Conservation (phyloP, 2,888 invertebrate species). For the Caenorhabditis virilis region DNA sequence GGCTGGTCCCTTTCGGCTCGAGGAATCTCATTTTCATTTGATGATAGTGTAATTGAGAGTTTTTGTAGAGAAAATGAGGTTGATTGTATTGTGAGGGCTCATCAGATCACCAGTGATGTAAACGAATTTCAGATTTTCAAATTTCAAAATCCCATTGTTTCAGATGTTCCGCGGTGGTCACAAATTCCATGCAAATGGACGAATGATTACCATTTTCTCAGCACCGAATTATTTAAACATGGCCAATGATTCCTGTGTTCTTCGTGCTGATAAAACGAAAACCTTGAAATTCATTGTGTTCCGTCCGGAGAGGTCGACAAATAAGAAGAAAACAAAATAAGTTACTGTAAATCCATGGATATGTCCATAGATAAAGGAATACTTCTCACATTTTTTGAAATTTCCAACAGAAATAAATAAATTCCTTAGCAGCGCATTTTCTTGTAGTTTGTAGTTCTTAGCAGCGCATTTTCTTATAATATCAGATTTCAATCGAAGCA, state of each 20-base stretch:
- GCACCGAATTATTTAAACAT: constrained; percentile 59
- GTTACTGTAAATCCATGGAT: neutral
- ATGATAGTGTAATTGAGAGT: constrained; percentile 72
- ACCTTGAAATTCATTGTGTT: constrained; percentile 19
- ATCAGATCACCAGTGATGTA: constrained; percentile 70
- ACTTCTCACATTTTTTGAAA: too few relatives aligned
- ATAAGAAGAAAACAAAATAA: neutral
- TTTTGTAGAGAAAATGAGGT: constrained; percentile 72
- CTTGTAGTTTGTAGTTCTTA: neutral
- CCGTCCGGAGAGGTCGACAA: constrained; percentile 8
- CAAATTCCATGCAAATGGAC: constrained; percentile 46
- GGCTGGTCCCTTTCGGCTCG: constrained; percentile 64
- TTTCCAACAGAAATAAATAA: too few relatives aligned
- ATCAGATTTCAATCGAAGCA: too few relatives aligned
- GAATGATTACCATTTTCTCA: constrained; percentile 56
- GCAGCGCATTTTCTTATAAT: too few relatives aligned
- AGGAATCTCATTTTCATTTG: constrained; percentile 74
- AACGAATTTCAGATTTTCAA: neutral
- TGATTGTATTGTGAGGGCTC: constrained; percentile 73
- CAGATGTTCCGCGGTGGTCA: constrained; percentile 53
- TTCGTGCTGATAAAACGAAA: constrained; percentile 33
- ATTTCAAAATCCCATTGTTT: neutral
- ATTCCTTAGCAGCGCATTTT: too few relatives aligned
- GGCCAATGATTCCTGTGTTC: constrained; percentile 49
- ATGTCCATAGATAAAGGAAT: too few relatives aligned